Base-by-base conservation (phyloP, 2,113 vertebrate species). In the Origma solitaria region DNA sequence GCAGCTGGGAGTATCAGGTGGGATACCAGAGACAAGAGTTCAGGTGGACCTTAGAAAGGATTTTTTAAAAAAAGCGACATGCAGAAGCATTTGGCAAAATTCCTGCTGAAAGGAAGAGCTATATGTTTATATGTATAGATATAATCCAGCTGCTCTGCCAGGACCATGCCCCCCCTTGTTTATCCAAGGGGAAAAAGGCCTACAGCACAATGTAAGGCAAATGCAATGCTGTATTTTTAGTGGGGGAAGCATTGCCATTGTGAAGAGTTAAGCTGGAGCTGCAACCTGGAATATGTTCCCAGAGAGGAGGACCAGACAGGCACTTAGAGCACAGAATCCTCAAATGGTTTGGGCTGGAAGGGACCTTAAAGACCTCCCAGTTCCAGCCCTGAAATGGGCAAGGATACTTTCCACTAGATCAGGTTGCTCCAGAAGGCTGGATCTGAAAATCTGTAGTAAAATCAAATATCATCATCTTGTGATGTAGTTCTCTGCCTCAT, bases 161-260 rank as follows among this genome's bases (percentile, higher is more conserved):
- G 33, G 58, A 40, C 22, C 30, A 10, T 40, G 16, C 3, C 37
- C 31, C 14, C 25, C 17, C 37, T 72, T 28, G 28, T 33, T 50
- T 72, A 33, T 13, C 40, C 15, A 25, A 54, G 70, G 50, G 30
- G 8, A 51, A 37, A n/a, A n/a, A 14, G 49, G 54, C 33, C 27
- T 16, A 3, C 9, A 17, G 50, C 40, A 37, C 42, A 37, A 35
- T 0, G 1, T 7, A 2, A 64, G n/a, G 35, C 70, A 25, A n/a
- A 49, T 10, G 38, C 17, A 61, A 4, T 0, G 4, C 4, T 47
- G 10, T 30, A 10, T 40, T 66, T 44, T 42, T 7, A 15, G 9
- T 7, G 12, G 10, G 8, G 8, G 15, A 44, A 88, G 53, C 25
- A 1, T 23, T 60, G 62, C 35, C 19, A 10, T 35, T 0, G 0